These are phyloP conservation scores for Lucilia cuprina DNA, from an alignment of 1,140 invertebrate genomes.

Conservation along the genomic window DNA sequence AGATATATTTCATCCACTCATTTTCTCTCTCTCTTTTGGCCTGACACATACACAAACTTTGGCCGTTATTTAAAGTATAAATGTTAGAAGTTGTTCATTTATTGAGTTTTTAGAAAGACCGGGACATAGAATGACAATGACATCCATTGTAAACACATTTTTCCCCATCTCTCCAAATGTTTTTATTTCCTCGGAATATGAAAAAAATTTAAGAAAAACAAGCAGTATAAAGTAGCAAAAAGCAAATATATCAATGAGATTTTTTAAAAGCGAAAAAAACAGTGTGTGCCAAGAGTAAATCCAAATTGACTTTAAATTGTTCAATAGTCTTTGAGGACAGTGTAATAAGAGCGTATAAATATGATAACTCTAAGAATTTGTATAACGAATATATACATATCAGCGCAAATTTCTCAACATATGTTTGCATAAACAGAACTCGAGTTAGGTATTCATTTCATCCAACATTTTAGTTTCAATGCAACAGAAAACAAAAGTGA, in stretches of 20 bases:
- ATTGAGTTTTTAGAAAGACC: background rate
- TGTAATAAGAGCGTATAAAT: background rate
- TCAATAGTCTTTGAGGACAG: background rate
- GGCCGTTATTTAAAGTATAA: background rate
- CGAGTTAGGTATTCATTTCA: too few relatives aligned
- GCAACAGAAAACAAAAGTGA: too few relatives aligned
- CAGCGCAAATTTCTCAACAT: too few relatives aligned
- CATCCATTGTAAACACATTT: constrained; percentile 35
- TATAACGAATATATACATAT: too few relatives aligned
- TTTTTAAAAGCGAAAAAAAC: background rate
- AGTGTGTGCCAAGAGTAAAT: background rate
- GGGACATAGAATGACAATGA: background rate
- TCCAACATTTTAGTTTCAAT: too few relatives aligned
- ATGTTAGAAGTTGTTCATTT: constrained; percentile 5
- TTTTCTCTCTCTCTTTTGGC: too few relatives aligned
- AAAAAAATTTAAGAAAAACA: constrained; percentile 8
- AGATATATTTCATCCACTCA: background rate
- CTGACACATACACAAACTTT: background rate
- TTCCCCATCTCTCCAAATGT: background rate
- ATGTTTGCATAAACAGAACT: too few relatives aligned
- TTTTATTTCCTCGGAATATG: background rate
- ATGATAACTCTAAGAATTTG: too few relatives aligned
- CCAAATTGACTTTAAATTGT: background rate
- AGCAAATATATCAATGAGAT: constrained; percentile 30
- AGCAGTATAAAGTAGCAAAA: constrained; percentile 10